A percentile compares a stretch with the other conserved stretches of the same genome.
Conservation (phyloP, 2,888 invertebrate species). For the Lutraria lutraria region DNA sequence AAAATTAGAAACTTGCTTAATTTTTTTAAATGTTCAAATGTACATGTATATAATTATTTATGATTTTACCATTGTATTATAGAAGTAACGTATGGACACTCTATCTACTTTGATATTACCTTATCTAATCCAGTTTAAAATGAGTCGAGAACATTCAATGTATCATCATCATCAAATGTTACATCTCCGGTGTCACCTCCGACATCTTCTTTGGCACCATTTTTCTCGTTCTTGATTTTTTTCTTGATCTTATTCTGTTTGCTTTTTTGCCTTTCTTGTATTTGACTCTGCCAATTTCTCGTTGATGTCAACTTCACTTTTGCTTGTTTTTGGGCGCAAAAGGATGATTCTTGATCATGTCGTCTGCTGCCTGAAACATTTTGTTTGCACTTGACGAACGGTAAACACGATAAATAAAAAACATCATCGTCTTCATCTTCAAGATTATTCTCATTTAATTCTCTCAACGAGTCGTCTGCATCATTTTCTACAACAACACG, state of each 20-base stretch:
- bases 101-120: too few relatives aligned
- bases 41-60: too few relatives aligned
- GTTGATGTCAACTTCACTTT: background rate
- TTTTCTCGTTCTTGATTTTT: background rate
- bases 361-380: background rate
- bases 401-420: background rate
- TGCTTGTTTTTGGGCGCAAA: background rate
- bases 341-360: background rate
- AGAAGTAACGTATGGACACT: too few relatives aligned
- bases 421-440: background rate
- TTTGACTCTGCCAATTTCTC: background rate
- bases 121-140: background rate
- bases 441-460: background rate
- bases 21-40: too few relatives aligned
- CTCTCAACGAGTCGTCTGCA: background rate
- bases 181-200: background rate
- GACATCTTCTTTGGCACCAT: background rate
- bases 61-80: too few relatives aligned
- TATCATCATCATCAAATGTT: background rate
- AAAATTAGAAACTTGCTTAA: too few relatives aligned
- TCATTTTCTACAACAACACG: background rate
- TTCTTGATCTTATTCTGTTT: background rate
- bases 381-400: background rate
- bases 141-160: background rate
- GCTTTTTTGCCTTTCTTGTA: background rate